Evolutionary conservation across 1,140 invertebrate species (phyloP).

Genomic region (Rhyzopertha dominica): DNA sequence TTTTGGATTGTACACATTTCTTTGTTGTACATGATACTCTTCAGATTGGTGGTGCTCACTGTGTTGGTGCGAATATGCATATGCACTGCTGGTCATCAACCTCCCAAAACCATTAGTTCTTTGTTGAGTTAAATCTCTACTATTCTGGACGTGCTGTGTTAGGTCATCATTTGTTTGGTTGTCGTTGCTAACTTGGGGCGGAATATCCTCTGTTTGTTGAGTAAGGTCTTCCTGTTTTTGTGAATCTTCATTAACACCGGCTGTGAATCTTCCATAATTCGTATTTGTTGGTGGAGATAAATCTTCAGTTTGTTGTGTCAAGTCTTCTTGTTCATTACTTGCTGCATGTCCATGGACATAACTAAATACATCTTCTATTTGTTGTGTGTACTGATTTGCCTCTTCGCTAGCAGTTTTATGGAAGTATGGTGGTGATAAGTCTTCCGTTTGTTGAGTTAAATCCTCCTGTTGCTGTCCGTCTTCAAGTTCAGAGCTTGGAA

Average conservation of each 20-base stretch:
- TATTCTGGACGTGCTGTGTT: neutral
- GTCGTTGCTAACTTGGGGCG: neutral
- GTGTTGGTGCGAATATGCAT: no score
- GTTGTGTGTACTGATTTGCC: neutral
- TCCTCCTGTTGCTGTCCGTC: no score
- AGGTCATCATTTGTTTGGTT: neutral
- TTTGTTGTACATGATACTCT: no score
- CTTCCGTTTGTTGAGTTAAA: slow-evolving; percentile 14
- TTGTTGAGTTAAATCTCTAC: neutral
- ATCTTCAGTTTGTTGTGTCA: slow-evolving; percentile 13
- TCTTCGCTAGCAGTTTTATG: no score
- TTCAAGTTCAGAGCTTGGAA: no score
- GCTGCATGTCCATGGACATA: no score
- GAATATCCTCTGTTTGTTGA: slow-evolving; percentile 3
- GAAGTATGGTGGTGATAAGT: no score
- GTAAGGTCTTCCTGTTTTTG: slow-evolving; percentile 5
- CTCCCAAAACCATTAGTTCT: no score
- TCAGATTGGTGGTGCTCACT: no score
- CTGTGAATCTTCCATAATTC: neutral
- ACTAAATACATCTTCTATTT: neutral
- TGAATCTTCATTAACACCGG: neutral
- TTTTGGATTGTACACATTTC: no score
- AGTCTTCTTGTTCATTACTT: slow-evolving; percentile 1
- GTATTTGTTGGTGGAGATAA: slow-evolving; percentile 5
- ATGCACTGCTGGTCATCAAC: no score